A percentile compares a stretch with the other conserved stretches of the same genome.
These are phyloP conservation scores for Tachyglossus aculeatus DNA, from an alignment of 2,797 vertebrate genomes.

Conservation along the genomic window DNA sequence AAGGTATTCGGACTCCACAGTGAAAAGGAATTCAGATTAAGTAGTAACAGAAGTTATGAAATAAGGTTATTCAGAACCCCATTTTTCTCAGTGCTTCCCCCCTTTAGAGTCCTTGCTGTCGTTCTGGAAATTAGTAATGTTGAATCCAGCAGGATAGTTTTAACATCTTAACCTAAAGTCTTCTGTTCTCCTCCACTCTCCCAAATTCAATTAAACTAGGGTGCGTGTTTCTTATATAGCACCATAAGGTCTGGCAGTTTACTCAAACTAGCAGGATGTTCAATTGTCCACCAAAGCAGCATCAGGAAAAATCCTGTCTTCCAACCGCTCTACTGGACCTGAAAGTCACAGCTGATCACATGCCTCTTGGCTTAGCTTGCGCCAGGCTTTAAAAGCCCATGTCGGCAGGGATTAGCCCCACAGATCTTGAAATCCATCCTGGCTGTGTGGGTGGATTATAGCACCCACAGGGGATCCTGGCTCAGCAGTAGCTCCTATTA, in stretches of 20 bases:
- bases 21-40: too few species aligned
- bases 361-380: too few species aligned
- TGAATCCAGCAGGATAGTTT: background rate
- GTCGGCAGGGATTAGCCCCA: too few species aligned
- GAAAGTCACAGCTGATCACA: too few species aligned
- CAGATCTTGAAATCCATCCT: background rate
- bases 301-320: background rate
- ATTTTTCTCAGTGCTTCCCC: too few species aligned
- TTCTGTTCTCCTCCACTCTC: background rate
- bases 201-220: background rate
- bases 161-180: background rate
- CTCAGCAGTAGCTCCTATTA: accelerated
- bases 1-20: too few species aligned
- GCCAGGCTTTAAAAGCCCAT: too few species aligned
- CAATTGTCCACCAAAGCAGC: background rate
- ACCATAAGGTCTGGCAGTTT: background rate
- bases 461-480: accelerated
- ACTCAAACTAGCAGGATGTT: background rate
- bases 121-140: background rate
- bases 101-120: too few species aligned
- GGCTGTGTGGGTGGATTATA: background rate
- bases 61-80: too few species aligned
- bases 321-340: background rate
- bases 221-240: background rate
- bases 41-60: too few species aligned